These are phyloP conservation scores for Macrosteles quadrilineatus DNA, from an alignment of 1,140 invertebrate species.

Conservation along the genomic window DNA sequence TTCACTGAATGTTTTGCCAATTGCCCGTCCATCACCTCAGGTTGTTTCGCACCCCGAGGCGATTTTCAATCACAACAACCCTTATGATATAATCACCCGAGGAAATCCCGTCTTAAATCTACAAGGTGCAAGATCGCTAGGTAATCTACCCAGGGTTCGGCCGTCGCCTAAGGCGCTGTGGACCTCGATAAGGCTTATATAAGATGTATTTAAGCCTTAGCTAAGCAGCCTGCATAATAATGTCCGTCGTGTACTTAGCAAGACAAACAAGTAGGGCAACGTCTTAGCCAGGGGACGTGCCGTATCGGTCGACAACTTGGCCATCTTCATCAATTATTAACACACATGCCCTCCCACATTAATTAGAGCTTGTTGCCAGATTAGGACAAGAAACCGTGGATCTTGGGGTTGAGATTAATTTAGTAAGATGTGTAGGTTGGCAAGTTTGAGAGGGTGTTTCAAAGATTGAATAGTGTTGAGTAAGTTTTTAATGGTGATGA, in stretches of 20 bases:
- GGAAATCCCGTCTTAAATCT: no score
- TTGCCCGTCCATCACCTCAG: no score
- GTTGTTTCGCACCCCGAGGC: no score
- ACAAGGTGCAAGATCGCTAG: no score
- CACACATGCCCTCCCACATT: slow-evolving; percentile 12
- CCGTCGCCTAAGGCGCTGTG: neutral
- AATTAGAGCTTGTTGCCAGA: neutral
- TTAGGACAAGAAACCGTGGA: neutral
- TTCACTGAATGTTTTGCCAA: no score
- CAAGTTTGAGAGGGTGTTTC: no score
- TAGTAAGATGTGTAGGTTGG: no score
- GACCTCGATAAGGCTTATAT: slow-evolving; percentile 16
- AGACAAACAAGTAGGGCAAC: slow-evolving; percentile 16
- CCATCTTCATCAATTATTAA: slow-evolving; percentile 24
- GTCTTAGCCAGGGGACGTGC: slow-evolving; percentile 15
- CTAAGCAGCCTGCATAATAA: slow-evolving; percentile 18
- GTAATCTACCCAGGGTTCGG: neutral
- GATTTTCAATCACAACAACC: no score
- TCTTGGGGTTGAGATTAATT: no score
- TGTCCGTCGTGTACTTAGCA: slow-evolving; percentile 19
- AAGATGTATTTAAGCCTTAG: slow-evolving; percentile 8
- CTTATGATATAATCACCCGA: no score
- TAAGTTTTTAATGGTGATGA: no score
- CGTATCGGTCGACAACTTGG: slow-evolving; percentile 4
- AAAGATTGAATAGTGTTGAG: no score